Evolutionary conservation across 2,888 invertebrate genomes (phyloP).

Genomic region (Proisotoma minuta): DNA sequence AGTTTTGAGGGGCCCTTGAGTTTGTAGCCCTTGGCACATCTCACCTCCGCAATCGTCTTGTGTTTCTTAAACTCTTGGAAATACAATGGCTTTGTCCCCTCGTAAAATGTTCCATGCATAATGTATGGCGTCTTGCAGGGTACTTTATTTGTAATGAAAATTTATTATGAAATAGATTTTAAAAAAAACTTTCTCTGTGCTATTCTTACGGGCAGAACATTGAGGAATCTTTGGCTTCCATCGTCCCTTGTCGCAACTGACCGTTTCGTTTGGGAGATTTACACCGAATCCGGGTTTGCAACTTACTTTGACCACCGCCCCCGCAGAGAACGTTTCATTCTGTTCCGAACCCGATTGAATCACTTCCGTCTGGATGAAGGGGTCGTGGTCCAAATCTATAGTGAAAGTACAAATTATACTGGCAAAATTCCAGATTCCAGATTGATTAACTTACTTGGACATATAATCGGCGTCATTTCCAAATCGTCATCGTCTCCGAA

Average conservation of each 20-base stretch:
- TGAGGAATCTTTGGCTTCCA: conserved; percentile 79
- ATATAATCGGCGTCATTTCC: conserved; percentile 40
- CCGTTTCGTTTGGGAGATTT: conserved; percentile 65
- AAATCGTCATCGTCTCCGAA: conserved; percentile 47
- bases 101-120: conserved; percentile 44
- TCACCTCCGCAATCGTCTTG: conserved; percentile 52
- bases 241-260: conserved; percentile 58
- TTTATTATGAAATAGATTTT: background rate
- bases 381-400: conserved; percentile 53
- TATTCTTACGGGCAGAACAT: conserved; percentile 66
- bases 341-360: conserved; percentile 67
- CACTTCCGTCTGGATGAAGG: conserved; percentile 65
- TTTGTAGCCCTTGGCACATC: conserved; percentile 31
- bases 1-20: conserved; percentile 64
- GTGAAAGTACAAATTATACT: background rate
- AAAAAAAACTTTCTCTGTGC: background rate
- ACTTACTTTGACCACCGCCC: conserved; percentile 68
- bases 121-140: conserved; percentile 45
- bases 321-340: conserved; percentile 68
- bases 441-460: background rate
- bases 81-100: conserved; percentile 48
- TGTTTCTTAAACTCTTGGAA: conserved; percentile 57
- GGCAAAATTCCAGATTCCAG: conserved; percentile 16
- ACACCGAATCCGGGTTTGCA: conserved; percentile 73
- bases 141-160: conserved; percentile 24